Evolutionary conservation across 1,140 invertebrate genomes (phyloP), one percentile per base, ranked within the genome.

Genomic region (Penaeus indicus): DNA sequence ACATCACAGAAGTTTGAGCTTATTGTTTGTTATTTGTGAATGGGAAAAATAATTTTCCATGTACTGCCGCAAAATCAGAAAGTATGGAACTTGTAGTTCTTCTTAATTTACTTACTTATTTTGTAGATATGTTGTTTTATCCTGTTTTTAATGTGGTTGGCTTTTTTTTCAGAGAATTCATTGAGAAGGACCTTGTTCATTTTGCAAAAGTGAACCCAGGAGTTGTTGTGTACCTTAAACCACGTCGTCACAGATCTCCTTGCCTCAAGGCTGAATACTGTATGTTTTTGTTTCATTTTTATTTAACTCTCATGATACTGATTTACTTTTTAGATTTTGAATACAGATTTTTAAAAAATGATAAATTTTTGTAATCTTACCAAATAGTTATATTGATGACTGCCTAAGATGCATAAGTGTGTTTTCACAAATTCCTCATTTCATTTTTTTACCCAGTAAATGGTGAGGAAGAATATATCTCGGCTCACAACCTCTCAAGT

Each of bases 151-250:
- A 21, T 13, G n/a, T 25, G n/a, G 11, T 25, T 69, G 13, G 19
- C 60, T 85, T 91, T 62, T 47, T 91, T 94, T 94, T 90, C 92
- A 98, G 98, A 91, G 96, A 98, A 90, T 99, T 97, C 91, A 96
- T 99, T 84, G 97, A 99, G 93, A 94, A 96, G 90, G 95, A 98
- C 92, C 92, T 99, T 69, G 91, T 99, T 5, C 95, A 98, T 91
- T 98, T 97, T 94, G 96, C 97, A 0, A 95, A 95, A 92, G 93
- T 95, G 54, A 97, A 98, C 93, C 97, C 98, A 11, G 96, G 96
- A 4, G 94, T 97, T 89, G 98, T 97, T 10, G 95, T 99, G 0
- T 99, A 99, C 92, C 92, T 98, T 0, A 98, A 99, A 93, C 97
- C 98, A n/a, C 95, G 97, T 90, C 94, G 97, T 91, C 97, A 98